Percentiles rank a stretch among this genome's conserved stretches.
phyloP scores from a whole-genome alignment of 2,113 vertebrate genomes.

The Acanthochromis polyacanthus region DNA sequence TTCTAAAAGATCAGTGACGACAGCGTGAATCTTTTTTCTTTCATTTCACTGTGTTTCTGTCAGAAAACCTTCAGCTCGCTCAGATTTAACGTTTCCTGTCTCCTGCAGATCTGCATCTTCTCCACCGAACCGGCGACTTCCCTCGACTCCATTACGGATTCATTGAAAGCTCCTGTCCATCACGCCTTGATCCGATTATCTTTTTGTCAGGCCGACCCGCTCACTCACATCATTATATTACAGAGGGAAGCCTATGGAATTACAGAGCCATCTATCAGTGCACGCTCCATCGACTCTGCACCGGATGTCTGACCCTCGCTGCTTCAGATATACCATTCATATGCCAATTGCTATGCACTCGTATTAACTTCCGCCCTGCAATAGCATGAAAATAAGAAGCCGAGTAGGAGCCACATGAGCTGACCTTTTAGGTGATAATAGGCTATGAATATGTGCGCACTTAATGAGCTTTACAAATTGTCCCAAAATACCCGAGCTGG shows the following conservation, averaged over 20 bases:
- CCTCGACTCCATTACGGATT: constrained; percentile 64
- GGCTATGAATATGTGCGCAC: constrained; percentile 38
- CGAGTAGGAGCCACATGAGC: constrained; percentile 20
- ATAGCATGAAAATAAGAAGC: constrained; percentile 16
- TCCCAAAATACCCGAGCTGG: constrained; percentile 31
- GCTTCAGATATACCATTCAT: constrained; percentile 1
- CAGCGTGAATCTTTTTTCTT: neutral
- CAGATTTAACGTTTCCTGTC: constrained; percentile 31
- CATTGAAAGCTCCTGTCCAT: constrained; percentile 66
- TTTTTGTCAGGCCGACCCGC: constrained; percentile 71
- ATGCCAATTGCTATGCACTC: constrained; percentile 22
- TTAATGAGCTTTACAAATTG: constrained; percentile 62
- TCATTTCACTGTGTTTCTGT: neutral
- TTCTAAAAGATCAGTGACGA: too few relatives aligned
- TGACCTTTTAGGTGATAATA: constrained; percentile 63
- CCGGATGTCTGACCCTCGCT: constrained; percentile 41
- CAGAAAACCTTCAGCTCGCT: constrained; percentile 18
- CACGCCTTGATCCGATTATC: constrained; percentile 67
- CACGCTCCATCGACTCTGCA: constrained; percentile 26
- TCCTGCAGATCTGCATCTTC: constrained; percentile 42
- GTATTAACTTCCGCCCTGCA: neutral
- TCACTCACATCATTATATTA: constrained; percentile 76
- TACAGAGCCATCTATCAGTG: constrained; percentile 56
- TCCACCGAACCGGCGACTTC: constrained; percentile 35
- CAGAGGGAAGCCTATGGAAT: constrained; percentile 66